Conservation (phyloP, 2,888 invertebrate species). For the Iphiclides podalirius region DNA sequence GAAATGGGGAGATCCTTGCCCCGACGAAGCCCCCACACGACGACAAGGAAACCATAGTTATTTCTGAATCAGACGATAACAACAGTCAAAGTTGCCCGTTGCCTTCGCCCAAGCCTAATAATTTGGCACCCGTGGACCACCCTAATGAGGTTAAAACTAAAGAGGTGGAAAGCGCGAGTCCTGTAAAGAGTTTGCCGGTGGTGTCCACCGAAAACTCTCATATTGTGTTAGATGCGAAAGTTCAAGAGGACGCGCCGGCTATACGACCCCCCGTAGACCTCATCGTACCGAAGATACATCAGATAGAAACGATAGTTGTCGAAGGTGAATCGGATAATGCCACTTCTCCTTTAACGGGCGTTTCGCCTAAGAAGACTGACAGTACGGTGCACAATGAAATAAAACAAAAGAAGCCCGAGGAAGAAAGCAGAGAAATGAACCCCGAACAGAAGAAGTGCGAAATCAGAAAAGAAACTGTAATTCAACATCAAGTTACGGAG, state of each 20-base stretch:
- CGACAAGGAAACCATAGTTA: slow-evolving; percentile 71
- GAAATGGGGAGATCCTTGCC: slow-evolving; percentile 54
- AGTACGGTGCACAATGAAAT: slow-evolving; percentile 57
- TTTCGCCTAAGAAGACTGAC: slow-evolving; percentile 60
- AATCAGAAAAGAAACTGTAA: slow-evolving; percentile 69
- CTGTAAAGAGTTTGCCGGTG: slow-evolving; percentile 66
- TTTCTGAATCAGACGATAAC: slow-evolving; percentile 74
- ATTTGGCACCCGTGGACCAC: slow-evolving; percentile 46
- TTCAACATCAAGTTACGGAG: slow-evolving; percentile 64
- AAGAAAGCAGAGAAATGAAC: slow-evolving; percentile 35
- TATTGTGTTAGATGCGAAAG: slow-evolving; percentile 65
- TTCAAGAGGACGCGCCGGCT: slow-evolving; percentile 50
- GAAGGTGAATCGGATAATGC: slow-evolving; percentile 64
- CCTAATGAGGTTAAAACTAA: slow-evolving; percentile 56
- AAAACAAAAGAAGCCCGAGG: slow-evolving; percentile 54
- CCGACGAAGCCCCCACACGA: slow-evolving; percentile 51
- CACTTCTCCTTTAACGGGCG: slow-evolving; percentile 43
- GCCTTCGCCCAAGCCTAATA: slow-evolving; percentile 65
- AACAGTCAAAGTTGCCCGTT: slow-evolving; percentile 73
- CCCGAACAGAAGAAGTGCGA: slow-evolving; percentile 60
- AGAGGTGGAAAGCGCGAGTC: slow-evolving; percentile 61
- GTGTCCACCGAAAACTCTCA: slow-evolving; percentile 68
- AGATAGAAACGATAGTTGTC: slow-evolving; percentile 67
- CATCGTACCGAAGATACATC: slow-evolving; percentile 56
- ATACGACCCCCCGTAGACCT: slow-evolving; percentile 51